Conservation (phyloP, 2,888 invertebrate species). For the Thymelicus sylvestris region DNA sequence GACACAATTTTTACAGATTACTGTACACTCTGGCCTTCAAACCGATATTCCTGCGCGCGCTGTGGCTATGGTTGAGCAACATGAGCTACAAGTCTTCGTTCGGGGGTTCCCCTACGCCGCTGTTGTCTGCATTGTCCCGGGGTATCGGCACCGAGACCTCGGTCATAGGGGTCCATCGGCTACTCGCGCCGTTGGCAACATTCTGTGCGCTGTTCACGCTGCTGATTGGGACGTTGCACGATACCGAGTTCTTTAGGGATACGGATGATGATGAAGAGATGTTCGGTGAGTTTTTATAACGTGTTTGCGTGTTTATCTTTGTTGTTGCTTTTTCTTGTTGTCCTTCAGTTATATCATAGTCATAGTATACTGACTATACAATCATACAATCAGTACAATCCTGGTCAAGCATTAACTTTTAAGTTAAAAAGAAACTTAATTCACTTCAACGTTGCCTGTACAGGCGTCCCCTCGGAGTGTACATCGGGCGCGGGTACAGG, state of each 20-base stretch:
- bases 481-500: constrained; percentile 40
- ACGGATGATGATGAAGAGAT: constrained; percentile 76
- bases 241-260: constrained; percentile 89
- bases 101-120: constrained; percentile 81
- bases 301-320: no score
- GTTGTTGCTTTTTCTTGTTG: no score
- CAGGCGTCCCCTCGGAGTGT: neutral
- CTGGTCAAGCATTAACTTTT: neutral
- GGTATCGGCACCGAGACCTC: constrained; percentile 85
- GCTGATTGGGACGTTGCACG: constrained; percentile 92
- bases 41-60: constrained; percentile 89
- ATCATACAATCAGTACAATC: neutral
- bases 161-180: constrained; percentile 86
- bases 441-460: neutral
- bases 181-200: constrained; percentile 91
- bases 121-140: constrained; percentile 87
- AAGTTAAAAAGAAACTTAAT: no score
- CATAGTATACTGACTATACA: no score
- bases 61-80: constrained; percentile 87
- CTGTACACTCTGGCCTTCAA: constrained; percentile 92
- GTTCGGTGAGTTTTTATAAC: constrained; percentile 54
- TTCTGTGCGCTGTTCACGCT: constrained; percentile 94
- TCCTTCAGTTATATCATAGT: no score
- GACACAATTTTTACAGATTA: constrained; percentile 73
- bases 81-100: constrained; percentile 69